phyloP scores from a whole-genome alignment of 2,888 invertebrate species.

The Ochlodes sylvanus region DNA sequence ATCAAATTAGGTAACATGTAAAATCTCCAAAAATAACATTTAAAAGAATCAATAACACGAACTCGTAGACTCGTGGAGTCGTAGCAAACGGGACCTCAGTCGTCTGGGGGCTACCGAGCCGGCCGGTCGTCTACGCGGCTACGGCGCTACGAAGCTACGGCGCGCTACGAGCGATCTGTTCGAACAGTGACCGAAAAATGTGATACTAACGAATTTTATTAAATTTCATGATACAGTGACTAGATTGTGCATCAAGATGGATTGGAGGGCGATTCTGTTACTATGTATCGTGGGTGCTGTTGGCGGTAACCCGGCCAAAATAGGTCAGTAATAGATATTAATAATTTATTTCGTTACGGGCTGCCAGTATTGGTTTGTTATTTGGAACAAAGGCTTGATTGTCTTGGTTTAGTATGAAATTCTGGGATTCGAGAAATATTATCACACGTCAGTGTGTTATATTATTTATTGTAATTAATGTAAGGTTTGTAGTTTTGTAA shows the following conservation, averaged over 20 bases:
- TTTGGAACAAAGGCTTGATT: constrained; percentile 59
- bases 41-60: constrained; percentile 82
- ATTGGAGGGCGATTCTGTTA: constrained; percentile 59
- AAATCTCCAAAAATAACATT: constrained; percentile 82
- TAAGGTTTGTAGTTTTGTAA: too few relatives aligned
- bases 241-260: constrained; percentile 61
- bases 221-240: constrained; percentile 50
- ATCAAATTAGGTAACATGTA: constrained; percentile 54
- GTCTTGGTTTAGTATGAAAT: constrained; percentile 17
- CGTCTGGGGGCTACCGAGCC: constrained; percentile 69
- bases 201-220: constrained; percentile 54
- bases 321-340: constrained; percentile 72
- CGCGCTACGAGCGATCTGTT: constrained; percentile 50
- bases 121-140: constrained; percentile 55
- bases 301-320: constrained; percentile 76
- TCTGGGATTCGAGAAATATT: too few relatives aligned
- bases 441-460: not conserved
- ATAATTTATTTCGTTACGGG: constrained; percentile 64
- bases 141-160: constrained; percentile 39
- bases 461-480: too few relatives aligned
- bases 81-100: constrained; percentile 65
- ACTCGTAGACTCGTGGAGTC: constrained; percentile 52
- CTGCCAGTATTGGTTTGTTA: constrained; percentile 61
- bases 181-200: constrained; percentile 56
- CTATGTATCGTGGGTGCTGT: constrained; percentile 57